Base-by-base conservation (phyloP, 2,888 invertebrate species). In the Chelonus formosanus region DNA sequence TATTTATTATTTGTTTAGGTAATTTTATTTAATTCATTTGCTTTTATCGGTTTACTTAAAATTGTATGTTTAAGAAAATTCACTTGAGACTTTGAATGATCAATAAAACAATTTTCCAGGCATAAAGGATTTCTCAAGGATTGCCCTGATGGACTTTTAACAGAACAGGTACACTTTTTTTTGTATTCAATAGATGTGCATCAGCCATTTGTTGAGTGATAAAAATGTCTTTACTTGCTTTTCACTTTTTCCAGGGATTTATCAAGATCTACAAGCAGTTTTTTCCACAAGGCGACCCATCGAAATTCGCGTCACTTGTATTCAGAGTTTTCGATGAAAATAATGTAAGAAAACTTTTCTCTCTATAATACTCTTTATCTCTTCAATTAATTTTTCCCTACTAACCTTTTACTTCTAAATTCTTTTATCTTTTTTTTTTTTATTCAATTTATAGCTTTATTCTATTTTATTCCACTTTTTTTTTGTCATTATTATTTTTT, bases 221-320 rank as follows among this genome's bases (percentile, higher is more conserved):
- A 32, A 32, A 55, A 47, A 63, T 34, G 48, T 10, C 4, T 40
- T 34, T 50, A 43, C 20, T 20, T 20, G 20, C 8, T 47, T 47
- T 34, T 32, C 50, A 5, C 10, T 54, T 50, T 53, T 61, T 20
- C 20, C 20, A 97, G 97, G 98, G 98, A 78, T 98, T 99, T 89
- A 97, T 97, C 85, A 97, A 95, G 89, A 99, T 98, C 86, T 98
- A 99, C 89, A 97, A 97, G 87, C 98, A 98, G 87, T 98, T 99
- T 88, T 98, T 99, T 86, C 98, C 98, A 63, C 96, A 98, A 89
- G 98, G 98, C 74, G 98, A 99, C 87, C 98, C 98, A 52, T 96
- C 96, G 82, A 98, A 98, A 88, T 99, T 98, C 84, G 98, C 98
- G 58, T 94, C 96, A 62, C 89, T 98, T 81, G 98, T 98, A 69